These are phyloP conservation scores for Ryuthela nishihirai DNA, from an alignment of 2,888 invertebrate species.

Conservation along the genomic window DNA sequence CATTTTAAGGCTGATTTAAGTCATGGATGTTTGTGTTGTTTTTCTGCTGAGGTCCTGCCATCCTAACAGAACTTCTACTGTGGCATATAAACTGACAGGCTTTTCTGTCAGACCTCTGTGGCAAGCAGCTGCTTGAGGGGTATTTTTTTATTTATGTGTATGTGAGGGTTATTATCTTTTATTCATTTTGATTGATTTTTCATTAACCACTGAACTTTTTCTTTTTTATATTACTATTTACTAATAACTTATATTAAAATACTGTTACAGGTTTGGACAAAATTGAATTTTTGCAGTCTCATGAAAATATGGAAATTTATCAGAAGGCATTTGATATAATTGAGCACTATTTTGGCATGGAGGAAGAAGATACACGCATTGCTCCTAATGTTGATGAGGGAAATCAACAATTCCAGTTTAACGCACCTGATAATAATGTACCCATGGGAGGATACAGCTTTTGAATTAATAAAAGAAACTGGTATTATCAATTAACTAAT, in stretches of 20 bases:
- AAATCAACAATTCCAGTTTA: constrained; percentile 57
- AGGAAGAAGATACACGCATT: constrained; percentile 65
- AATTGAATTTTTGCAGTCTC: constrained; percentile 95
- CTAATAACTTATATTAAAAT: not conserved
- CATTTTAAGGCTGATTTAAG: too few species aligned
- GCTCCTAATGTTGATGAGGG: constrained; percentile 67
- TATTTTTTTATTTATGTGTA: too few species aligned
- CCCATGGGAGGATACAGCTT: constrained; percentile 38
- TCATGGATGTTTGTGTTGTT: too few species aligned
- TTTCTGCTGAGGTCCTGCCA: too few species aligned
- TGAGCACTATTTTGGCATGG: constrained; percentile 88
- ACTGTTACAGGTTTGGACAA: constrained; percentile 81
- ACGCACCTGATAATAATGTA: constrained; percentile 43
- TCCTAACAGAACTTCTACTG: too few species aligned
- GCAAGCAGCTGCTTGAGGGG: too few species aligned
- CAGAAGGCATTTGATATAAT: constrained; percentile 96
- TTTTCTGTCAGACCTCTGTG: too few species aligned
- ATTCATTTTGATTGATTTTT: too few species aligned
- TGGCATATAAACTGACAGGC: too few species aligned
- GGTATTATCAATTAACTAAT: too few species aligned
- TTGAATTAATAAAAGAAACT: constrained; percentile 9
- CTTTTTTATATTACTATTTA: constrained; percentile 30
- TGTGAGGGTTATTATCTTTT: too few species aligned
- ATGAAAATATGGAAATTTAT: constrained; percentile 95
- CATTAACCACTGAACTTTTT: too few species aligned